Percentiles rank a stretch among this genome's conserved stretches.
phyloP scores from a whole-genome alignment of 2,113 vertebrate species.

The Pseudolaguvia tuberculata region DNA sequence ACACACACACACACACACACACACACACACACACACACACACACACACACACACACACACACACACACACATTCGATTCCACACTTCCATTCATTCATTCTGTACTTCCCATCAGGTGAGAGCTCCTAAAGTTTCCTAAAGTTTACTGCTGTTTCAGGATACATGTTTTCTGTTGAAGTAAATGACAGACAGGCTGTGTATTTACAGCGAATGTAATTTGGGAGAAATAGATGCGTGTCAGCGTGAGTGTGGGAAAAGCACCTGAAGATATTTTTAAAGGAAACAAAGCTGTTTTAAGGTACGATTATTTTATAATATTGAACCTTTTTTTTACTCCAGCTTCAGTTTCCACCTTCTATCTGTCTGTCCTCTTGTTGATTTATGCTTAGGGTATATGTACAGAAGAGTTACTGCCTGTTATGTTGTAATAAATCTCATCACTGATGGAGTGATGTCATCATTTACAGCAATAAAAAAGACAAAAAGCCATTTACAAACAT shows the following conservation, averaged over 20 bases:
- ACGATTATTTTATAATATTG: no score
- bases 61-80: background rate
- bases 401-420: background rate
- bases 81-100: no score
- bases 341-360: background rate
- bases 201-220: no score
- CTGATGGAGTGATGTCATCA: background rate
- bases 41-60: background rate
- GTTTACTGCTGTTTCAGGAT: background rate
- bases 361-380: background rate
- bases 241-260: no score
- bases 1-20: background rate
- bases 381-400: background rate
- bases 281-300: no score
- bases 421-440: background rate
- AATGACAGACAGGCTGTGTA: background rate
- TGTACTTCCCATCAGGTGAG: no score
- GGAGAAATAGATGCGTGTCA: no score
- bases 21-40: background rate
- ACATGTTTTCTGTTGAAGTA: background rate
- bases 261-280: no score
- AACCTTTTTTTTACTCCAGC: no score
- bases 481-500: no score
- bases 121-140: background rate
- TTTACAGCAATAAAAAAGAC: background rate